phyloP scores from a whole-genome alignment of 2,797 vertebrate genomes.

The Esox masquinongy region DNA sequence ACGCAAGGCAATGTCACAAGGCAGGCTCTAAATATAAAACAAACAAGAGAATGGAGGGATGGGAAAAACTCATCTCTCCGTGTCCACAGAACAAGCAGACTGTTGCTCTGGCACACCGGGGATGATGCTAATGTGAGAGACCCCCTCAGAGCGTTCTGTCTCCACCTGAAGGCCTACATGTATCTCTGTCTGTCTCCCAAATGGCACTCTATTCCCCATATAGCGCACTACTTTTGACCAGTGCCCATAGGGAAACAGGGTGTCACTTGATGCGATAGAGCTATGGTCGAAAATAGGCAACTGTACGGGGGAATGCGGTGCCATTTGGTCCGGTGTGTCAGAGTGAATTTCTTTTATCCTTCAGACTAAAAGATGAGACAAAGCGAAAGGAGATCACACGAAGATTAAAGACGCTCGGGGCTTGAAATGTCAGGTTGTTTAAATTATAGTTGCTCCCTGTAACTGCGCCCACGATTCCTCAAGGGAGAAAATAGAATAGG shows the following conservation, averaged over 20 bases:
- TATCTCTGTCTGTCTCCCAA: no score
- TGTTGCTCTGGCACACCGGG: neutral
- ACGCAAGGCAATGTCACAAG: neutral
- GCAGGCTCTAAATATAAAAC: conserved; percentile 4
- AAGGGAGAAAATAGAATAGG: conserved; percentile 14
- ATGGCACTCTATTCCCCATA: no score
- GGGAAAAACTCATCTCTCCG: neutral
- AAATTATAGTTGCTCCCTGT: conserved; percentile 35
- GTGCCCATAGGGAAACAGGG: neutral
- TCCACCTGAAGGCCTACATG: conserved; percentile 7
- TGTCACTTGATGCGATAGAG: neutral
- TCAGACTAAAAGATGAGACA: conserved; percentile 11
- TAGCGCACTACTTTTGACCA: neutral
- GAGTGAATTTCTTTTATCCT: conserved; percentile 13
- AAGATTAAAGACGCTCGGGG: conserved; percentile 38
- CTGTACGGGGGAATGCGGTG: neutral
- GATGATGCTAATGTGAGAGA: conserved; percentile 2
- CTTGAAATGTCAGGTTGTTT: conserved; percentile 36
- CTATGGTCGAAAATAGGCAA: neutral
- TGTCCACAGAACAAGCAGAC: neutral
- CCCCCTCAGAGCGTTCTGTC: conserved; percentile 9
- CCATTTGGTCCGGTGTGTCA: neutral
- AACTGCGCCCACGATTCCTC: conserved; percentile 19
- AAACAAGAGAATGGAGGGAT: neutral
- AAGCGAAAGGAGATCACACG: conserved; percentile 33